These are phyloP conservation scores for Macropis europaea DNA, from an alignment of 2,888 invertebrate species.

Conservation along the genomic window DNA sequence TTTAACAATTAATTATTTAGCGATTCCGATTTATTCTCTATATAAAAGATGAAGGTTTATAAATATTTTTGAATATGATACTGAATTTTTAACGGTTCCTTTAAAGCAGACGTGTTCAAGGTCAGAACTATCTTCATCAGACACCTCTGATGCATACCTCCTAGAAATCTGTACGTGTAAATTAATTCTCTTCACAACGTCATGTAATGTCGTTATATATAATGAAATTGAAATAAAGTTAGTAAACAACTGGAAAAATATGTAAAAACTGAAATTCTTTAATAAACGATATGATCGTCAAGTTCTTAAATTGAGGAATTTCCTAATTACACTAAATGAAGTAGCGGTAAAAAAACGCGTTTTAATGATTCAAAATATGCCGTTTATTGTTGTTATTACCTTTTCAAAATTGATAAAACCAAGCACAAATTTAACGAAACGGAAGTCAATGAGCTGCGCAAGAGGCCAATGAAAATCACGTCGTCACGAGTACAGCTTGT, in stretches of 20 bases:
- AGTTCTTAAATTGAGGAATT: background rate
- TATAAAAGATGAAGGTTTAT: background rate
- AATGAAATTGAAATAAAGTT: background rate
- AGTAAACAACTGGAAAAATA: background rate
- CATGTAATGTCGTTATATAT: background rate
- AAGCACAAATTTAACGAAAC: conserved; percentile 10
- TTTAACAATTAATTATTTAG: background rate
- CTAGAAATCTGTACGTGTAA: background rate
- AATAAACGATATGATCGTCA: background rate
- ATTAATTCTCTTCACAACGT: background rate
- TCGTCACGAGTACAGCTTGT: conserved; percentile 27
- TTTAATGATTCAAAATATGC: background rate
- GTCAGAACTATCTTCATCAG: conserved; percentile 15
- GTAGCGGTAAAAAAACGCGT: background rate
- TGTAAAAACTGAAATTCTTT: background rate
- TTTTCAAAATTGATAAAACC: conserved; percentile 6
- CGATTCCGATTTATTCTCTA: too few species aligned
- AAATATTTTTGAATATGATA: background rate
- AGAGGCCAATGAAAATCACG: background rate
- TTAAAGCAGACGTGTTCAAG: conserved; percentile 24
- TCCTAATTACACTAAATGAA: background rate
- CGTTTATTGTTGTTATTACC: conserved; percentile 20
- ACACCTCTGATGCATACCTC: background rate
- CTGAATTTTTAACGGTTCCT: background rate
- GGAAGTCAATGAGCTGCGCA: background rate